Base-by-base conservation (phyloP, 2,113 vertebrate species). In the Cyrtonyx montezumae region DNA sequence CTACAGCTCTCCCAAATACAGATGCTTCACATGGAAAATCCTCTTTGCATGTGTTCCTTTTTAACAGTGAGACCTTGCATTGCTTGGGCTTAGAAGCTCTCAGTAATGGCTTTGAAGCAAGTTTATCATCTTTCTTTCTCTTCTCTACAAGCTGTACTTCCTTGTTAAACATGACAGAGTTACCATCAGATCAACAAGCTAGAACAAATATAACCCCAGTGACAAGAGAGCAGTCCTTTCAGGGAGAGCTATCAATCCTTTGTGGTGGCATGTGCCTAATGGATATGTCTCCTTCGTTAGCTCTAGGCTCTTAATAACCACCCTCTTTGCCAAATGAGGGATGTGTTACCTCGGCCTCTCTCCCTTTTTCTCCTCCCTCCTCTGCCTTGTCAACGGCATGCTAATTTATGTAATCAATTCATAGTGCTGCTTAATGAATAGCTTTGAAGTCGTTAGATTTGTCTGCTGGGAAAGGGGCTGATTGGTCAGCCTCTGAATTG, bases 391-490 rank as follows among this genome's bases (percentile, higher is more conserved):
- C 94, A 95, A 93, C 28, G 1, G 76, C 95, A 91, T 96, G 90
- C 84, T 96, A 96, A 96, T 96, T 93, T 96, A 90, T 90, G 84
- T 94, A 94, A 96, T 95, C 94, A 91, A 90, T 96, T 94, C 91
- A 91, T 94, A 93, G 95, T 65, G 15, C 65, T 67, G 71, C 82
- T 56, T 95, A 96, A 96, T 92, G 94, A 94, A 94, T 95, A 95
- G 93, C 93, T 95, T 96, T 94, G 93, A 91, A 96, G 87, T 87
- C 18, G 1, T 92, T 85, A 92, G 91, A 81, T 84, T 90, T 82
- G 70, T 94, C 95, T 94, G 48, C 94, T 78, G 82, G 65, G 70
- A 11, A 62, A 86, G 69, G 53, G 82, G 89, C 82, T 96, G 95
- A 86, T 83, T 94, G 95, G 94, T 91, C 93, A 92, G 91, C 81